These are phyloP conservation scores for Epirrita christyi DNA, from an alignment of 2,888 invertebrate genomes.

Conservation along the genomic window DNA sequence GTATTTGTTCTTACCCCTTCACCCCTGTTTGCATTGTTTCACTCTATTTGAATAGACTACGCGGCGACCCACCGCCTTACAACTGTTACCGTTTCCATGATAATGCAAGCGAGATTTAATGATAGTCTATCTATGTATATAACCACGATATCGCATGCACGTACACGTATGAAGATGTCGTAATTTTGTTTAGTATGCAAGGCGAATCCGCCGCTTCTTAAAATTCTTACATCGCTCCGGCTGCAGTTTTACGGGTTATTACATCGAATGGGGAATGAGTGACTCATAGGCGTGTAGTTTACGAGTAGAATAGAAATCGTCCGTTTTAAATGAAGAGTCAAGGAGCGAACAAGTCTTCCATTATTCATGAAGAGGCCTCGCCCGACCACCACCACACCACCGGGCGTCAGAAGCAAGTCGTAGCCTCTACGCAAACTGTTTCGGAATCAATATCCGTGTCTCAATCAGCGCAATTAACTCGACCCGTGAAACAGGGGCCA, in stretches of 20 bases:
- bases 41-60: slow-evolving; percentile 74
- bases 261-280: slow-evolving; percentile 81
- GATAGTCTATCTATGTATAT: slow-evolving; percentile 58
- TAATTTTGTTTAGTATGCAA: slow-evolving; percentile 56
- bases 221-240: slow-evolving; percentile 69
- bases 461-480: slow-evolving; percentile 82
- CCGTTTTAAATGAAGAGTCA: slow-evolving; percentile 81
- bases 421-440: slow-evolving; percentile 62
- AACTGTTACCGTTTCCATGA: slow-evolving; percentile 78
- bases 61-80: slow-evolving; percentile 62
- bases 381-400: slow-evolving; percentile 56
- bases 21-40: slow-evolving; percentile 76
- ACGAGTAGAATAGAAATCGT: slow-evolving; percentile 83
- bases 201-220: slow-evolving; percentile 65
- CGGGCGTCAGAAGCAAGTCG: slow-evolving; percentile 10
- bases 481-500: slow-evolving; percentile 62
- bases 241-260: slow-evolving; percentile 81
- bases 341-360: slow-evolving; percentile 77
- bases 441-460: slow-evolving; percentile 82
- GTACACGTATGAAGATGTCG: slow-evolving; percentile 27
- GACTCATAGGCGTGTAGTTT: slow-evolving; percentile 80
- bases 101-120: slow-evolving; percentile 76
- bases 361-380: slow-evolving; percentile 80
- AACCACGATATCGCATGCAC: too few species aligned
- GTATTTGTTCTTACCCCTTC: slow-evolving; percentile 73